Evolutionary conservation across 2,113 vertebrate species (phyloP).

Genomic region (Mobula birostris): DNA sequence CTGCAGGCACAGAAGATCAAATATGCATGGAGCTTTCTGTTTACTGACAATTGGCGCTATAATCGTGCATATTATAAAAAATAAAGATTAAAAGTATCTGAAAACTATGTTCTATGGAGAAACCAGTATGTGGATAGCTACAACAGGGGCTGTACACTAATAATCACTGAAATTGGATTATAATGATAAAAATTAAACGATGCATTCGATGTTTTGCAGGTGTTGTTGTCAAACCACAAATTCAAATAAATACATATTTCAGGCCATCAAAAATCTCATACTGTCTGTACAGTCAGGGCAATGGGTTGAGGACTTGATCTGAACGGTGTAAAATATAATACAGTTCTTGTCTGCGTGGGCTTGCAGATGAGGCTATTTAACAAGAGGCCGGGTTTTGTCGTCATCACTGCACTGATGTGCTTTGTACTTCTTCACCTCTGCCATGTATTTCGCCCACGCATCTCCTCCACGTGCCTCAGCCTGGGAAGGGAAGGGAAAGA

Average conservation of each 20-base stretch:
- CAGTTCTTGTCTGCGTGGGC: conserved; percentile 22
- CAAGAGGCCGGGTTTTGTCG: conserved; percentile 88
- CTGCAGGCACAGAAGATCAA: conserved; percentile 11
- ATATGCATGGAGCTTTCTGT: conserved; percentile 18
- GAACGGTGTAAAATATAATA: conserved; percentile 33
- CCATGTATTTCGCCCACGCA: conserved; percentile 94
- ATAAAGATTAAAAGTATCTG: conserved; percentile 33
- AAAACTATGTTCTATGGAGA: conserved; percentile 20
- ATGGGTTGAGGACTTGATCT: conserved; percentile 28
- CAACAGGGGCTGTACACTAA: not conserved
- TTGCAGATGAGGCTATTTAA: conserved; percentile 65
- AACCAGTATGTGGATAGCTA: not conserved
- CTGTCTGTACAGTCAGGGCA: not conserved
- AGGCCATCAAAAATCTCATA: conserved; percentile 5
- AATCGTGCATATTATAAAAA: conserved; percentile 31
- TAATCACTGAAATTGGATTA: not conserved
- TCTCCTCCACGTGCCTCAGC: conserved; percentile 79
- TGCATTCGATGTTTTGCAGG: conserved; percentile 11
- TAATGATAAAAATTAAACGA: conserved; percentile 9
- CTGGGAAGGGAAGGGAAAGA: conserved; percentile 47
- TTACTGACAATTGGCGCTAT: conserved; percentile 27
- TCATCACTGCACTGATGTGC: conserved; percentile 91
- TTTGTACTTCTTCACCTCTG: conserved; percentile 96
- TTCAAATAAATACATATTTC: conserved; percentile 31
- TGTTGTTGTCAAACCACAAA: conserved; percentile 11